Conservation (phyloP, 2,113 vertebrate genomes). For the Melanocharis versteri region DNA sequence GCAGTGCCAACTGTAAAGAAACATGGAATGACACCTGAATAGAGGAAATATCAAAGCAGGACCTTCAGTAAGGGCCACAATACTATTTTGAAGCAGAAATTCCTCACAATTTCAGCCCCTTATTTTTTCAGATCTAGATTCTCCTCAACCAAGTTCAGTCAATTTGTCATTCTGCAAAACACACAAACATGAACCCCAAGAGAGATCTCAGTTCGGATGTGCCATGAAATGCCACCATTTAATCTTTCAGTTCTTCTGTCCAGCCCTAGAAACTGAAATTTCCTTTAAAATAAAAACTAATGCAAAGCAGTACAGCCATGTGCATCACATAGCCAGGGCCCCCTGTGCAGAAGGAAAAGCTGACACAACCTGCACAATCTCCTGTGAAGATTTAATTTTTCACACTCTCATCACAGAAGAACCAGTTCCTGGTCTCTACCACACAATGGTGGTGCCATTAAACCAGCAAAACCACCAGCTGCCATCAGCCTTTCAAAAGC, state of each 20-base stretch:
- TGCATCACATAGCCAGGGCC: fast-evolving
- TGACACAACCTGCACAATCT: neutral
- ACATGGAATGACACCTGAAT: neutral
- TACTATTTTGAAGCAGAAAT: neutral
- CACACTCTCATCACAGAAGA: neutral
- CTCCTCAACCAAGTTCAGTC: neutral
- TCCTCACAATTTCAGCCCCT: neutral
- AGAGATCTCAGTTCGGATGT: neutral
- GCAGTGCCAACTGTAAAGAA: neutral
- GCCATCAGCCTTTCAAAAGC: neutral
- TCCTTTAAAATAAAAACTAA: neutral
- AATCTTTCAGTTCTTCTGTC: neutral
- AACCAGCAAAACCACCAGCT: neutral
- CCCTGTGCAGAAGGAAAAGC: neutral
- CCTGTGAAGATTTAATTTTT: neutral
- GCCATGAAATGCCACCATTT: fast-evolving
- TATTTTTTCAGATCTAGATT: neutral
- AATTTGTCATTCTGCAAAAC: neutral
- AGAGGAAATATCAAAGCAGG: neutral
- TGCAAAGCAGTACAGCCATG: neutral
- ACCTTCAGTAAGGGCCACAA: neutral
- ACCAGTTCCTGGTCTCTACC: neutral
- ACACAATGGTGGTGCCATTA: fast-evolving
- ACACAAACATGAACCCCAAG: neutral
- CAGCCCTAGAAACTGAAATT: neutral